A percentile compares a stretch with the other conserved stretches of the same genome.
Conservation (phyloP, 37 sponge, comb jelly and placozoan genomes). For the Mnemiopsis leidyi region DNA sequence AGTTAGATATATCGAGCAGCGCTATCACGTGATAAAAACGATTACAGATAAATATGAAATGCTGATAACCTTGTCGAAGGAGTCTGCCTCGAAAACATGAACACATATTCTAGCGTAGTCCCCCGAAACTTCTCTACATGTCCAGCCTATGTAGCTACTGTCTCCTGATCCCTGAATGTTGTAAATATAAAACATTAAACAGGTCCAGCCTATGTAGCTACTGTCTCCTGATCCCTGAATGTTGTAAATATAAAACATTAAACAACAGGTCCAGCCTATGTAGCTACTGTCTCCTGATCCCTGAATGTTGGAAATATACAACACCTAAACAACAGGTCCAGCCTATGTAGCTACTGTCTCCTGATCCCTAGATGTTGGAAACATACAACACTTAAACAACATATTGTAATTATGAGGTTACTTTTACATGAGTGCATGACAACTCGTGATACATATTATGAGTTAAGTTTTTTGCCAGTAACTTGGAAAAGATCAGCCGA, state of each 20-base stretch:
- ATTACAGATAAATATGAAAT: no score
- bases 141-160: slow-evolving; percentile 23
- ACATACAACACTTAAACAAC: not conserved
- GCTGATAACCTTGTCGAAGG: not conserved
- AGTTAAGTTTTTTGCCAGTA: no score
- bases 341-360: not conserved
- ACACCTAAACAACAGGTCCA: not conserved
- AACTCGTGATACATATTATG: no score
- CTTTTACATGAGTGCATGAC: not conserved
- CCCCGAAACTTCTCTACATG: not conserved
- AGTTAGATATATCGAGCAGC: no score
- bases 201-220: not conserved
- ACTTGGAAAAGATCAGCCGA: no score
- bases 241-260: no score
- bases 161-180: not conserved
- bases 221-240: not conserved
- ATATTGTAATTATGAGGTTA: not conserved
- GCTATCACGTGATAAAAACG: no score
- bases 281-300: not conserved
- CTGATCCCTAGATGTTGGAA: not conserved
- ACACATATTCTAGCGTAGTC: not conserved
- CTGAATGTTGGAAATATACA: no score
- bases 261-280: slow-evolving; percentile 5
- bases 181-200: no score
- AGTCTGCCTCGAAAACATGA: slow-evolving; percentile 25